These are phyloP conservation scores for Channallabes apus DNA, from an alignment of 2,797 vertebrate genomes.

Conservation along the genomic window DNA sequence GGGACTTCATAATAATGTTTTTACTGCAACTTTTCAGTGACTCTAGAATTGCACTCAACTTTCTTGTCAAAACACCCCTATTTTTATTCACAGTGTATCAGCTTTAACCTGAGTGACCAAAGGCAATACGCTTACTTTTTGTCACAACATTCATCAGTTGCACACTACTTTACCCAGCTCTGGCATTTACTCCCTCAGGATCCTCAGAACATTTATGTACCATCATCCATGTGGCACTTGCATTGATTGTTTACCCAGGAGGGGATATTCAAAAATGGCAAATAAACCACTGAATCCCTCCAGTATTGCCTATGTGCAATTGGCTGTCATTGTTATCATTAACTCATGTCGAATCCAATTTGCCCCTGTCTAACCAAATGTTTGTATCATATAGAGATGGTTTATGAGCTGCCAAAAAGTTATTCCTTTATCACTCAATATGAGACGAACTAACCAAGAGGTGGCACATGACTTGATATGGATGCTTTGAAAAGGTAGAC, in stretches of 20 bases:
- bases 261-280: slow-evolving; percentile 14
- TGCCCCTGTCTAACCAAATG: slow-evolving; percentile 33
- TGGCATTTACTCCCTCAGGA: neutral
- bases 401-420: slow-evolving; percentile 41
- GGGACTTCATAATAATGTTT: slow-evolving; percentile 58
- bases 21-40: slow-evolving; percentile 51
- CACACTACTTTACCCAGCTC: slow-evolving; percentile 33
- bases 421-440: slow-evolving; percentile 44
- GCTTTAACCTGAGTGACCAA: slow-evolving; percentile 34
- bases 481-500: neutral
- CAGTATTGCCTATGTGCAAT: slow-evolving; percentile 21
- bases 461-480: neutral
- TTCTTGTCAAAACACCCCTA: slow-evolving; percentile 30
- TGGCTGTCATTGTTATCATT: slow-evolving; percentile 54
- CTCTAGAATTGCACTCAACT: slow-evolving; percentile 39
- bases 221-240: slow-evolving; percentile 13
- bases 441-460: slow-evolving; percentile 14
- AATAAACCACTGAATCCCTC: slow-evolving; percentile 31
- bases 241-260: slow-evolving; percentile 11
- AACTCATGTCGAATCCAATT: slow-evolving; percentile 50
- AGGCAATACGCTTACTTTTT: slow-evolving; percentile 30
- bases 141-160: slow-evolving; percentile 37
- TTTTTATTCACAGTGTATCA: slow-evolving; percentile 50
- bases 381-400: slow-evolving; percentile 43
- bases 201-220: neutral